A percentile compares a stretch with the other conserved stretches of the same genome.
Evolutionary conservation across 2,113 vertebrate genomes (phyloP).

Genomic region (Oreamnos americanus): DNA sequence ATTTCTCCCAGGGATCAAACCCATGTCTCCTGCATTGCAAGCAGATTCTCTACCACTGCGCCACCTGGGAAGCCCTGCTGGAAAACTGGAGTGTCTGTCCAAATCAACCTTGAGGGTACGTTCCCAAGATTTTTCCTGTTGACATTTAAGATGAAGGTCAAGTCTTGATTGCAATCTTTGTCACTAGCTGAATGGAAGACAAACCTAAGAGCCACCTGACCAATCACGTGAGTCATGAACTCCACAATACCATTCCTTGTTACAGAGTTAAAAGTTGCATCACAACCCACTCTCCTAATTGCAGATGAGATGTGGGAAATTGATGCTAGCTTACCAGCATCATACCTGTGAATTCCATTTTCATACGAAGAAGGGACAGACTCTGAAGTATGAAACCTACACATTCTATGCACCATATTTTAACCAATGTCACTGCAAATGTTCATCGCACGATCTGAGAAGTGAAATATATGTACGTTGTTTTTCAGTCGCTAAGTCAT

Average conservation of each 20-base stretch:
- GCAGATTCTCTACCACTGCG: not conserved
- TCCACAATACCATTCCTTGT: fast-evolving
- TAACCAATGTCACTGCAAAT: not conserved
- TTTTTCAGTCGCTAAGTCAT: not conserved
- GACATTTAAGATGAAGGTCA: not conserved
- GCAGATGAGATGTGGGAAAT: not conserved
- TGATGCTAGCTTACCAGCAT: no score
- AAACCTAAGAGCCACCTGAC: no score
- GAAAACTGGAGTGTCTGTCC: not conserved
- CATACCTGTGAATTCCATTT: not conserved
- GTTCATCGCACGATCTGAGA: not conserved
- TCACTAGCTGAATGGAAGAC: not conserved
- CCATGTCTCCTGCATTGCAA: not conserved
- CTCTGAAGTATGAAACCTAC: no score
- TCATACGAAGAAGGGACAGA: not conserved
- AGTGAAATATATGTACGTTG: fast-evolving
- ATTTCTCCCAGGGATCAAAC: not conserved
- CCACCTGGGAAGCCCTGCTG: not conserved
- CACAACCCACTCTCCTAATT: fast-evolving
- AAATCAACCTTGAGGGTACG: fast-evolving
- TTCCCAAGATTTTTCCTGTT: no score
- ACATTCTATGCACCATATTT: not conserved
- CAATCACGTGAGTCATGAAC: fast-evolving
- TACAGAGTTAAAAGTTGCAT: not conserved
- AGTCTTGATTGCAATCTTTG: fast-evolving